Evolutionary conservation across 2,797 vertebrate genomes (phyloP).

Genomic region (Arnoldichthys spilopterus): DNA sequence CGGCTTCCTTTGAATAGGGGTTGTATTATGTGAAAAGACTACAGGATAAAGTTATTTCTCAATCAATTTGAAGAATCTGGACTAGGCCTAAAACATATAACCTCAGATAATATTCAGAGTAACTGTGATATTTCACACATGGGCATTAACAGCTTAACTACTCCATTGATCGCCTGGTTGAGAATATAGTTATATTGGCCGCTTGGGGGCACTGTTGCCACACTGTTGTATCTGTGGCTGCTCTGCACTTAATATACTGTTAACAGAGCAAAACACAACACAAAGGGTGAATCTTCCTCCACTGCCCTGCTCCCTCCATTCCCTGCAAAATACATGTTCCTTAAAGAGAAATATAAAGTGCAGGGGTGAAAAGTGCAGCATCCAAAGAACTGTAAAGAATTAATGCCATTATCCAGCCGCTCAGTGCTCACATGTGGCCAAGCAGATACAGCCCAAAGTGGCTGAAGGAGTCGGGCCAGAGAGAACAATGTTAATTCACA

Average conservation of each 20-base stretch:
- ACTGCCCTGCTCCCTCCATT: background rate
- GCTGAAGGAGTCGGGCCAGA: background rate
- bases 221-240: slow-evolving; percentile 31
- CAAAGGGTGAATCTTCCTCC: background rate
- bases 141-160: too few species aligned
- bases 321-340: background rate
- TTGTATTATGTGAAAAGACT: too few species aligned
- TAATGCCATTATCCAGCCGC: background rate
- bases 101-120: background rate
- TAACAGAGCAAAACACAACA: background rate
- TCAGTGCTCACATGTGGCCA: background rate
- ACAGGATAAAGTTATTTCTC: too few species aligned
- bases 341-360: background rate
- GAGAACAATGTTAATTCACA: slow-evolving; percentile 12
- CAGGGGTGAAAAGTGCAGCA: slow-evolving; percentile 23
- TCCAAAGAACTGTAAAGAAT: background rate
- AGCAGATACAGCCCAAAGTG: background rate
- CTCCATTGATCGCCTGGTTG: background rate
- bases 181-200: slow-evolving; percentile 40
- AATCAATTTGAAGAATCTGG: too few species aligned
- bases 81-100: background rate
- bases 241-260: background rate
- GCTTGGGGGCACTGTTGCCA: slow-evolving; percentile 68
- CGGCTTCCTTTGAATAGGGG: too few species aligned
- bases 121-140: too few species aligned